Base-by-base conservation (phyloP, 53 echinoderm and acorn worm species). In the Paracentrotus lividus region DNA sequence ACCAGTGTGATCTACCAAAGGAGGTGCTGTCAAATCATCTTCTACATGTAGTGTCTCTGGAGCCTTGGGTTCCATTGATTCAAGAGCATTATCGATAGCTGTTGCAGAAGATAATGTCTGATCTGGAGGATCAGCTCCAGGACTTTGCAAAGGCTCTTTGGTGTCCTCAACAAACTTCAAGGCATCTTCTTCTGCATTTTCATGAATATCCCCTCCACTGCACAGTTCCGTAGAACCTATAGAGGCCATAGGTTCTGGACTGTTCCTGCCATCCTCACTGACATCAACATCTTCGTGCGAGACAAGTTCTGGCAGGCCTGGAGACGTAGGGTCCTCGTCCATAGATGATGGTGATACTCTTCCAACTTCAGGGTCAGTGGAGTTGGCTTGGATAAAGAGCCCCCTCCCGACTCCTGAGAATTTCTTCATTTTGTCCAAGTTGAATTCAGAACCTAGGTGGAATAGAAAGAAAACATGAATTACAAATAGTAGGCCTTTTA, bases 291-390 rank as follows among this genome's bases (percentile, higher is more conserved):
- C 90, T 44, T 72, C 29, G 53, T 68, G 7, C 7, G 53, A 90
- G 67, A 72, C 90, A 29, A 75, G 90, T 33, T 61, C 27, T 43
- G 89, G 89, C 21, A 34, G 89, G 7, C 89, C 44, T 27, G 57
- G 88, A 8, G 90, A 72, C 31, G 18, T 33, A 42, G 65, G 15
- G 20, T 53, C 52, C 18, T 49, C 31, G 7, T 90, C 52, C 1
- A 0, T 33, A 14, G 32, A 13, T 10, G 68, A 14, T 8, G 90
- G 34, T 68, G 68, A 68, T 21, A 33, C 23, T 26, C 56, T 49
- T 18, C 90, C 90, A 52, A 90, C 90, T 32, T 90, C 90, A 16
- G 72, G 72, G 32, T 90, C 90, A 47, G 90, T 21, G n/a, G 68
- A 20, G 9, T 21, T 49, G 75, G 68, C 15, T n/a, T 43, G 47